Evolutionary conservation across 1,140 invertebrate species (phyloP), one percentile per base, ranked within the genome.

Genomic region (Zaprionus ornatus): DNA sequence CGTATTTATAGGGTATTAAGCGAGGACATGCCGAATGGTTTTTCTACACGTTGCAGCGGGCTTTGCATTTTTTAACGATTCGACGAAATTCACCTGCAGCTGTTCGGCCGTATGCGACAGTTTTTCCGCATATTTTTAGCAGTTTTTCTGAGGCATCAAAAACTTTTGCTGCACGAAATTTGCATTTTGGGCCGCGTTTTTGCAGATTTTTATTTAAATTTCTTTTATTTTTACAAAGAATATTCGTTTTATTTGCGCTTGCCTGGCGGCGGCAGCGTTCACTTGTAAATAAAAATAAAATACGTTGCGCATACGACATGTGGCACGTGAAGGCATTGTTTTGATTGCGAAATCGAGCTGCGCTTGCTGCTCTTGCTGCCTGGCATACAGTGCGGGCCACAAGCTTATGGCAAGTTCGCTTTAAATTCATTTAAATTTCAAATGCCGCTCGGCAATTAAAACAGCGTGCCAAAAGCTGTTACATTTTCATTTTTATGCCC

Each of bases 21-120:
- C 21, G 7, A 21, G 37, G 27, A 3, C 27, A 9, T 45, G n/a
- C 0, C 40, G n/a, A 7, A 45, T 45, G 40, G 40, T 9, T 10
- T 45, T 45, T 29, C 0, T 48, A 15, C 40, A 35, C 55, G 12
- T 57, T 21, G 42, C 17, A 21, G 15, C 17, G n/a, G 25, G 42
- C 40, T 66, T 55, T 66, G 42, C 25, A 52, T 63, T 69, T 77
- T 87, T 80, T 78, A 72, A 72, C 48, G 52, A 78, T 64, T 76
- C 71, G 62, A 27, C 69, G 71, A 75, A 78, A 80, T 80, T 87
- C 84, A 87, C 84, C 84, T 87, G 80, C 84, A 88, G 84, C 80
- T 87, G 84, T 78, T 71, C 57, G 67, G 25, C 59, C 66, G 69
- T 77, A 68, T 76, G 74, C 54, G 57, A 27, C 25, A 77, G 70